phyloP scores from a whole-genome alignment of 2,888 invertebrate species.

The Acronicta psi region DNA sequence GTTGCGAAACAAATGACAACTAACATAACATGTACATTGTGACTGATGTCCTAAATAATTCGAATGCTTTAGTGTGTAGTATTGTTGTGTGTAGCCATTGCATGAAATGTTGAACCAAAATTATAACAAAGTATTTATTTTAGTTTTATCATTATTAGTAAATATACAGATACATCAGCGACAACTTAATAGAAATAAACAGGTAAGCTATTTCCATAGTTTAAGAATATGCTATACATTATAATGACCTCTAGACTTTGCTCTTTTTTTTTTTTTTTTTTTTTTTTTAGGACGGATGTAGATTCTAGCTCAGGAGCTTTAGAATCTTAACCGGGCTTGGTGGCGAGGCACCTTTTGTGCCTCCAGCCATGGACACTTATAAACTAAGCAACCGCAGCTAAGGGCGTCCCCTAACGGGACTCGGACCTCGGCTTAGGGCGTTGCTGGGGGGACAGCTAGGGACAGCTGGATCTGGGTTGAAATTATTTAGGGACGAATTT shows the following conservation, averaged over 20 bases:
- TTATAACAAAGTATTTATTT: slow-evolving; percentile 44
- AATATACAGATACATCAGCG: slow-evolving; percentile 31
- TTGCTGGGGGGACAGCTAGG: no score
- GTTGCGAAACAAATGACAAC: slow-evolving; percentile 75
- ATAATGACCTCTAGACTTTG: slow-evolving; percentile 24
- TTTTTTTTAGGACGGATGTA: no score
- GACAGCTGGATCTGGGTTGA: no score
- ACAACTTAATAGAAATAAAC: slow-evolving; percentile 35
- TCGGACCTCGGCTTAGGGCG: no score
- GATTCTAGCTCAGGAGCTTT: no score
- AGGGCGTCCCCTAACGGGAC: no score
- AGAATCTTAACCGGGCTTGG: no score
- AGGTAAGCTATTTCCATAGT: slow-evolving; percentile 62
- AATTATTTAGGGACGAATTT: no score
- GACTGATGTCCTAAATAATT: slow-evolving; percentile 61
- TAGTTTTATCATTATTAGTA: slow-evolving; percentile 40
- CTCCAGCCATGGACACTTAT: no score
- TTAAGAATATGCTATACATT: slow-evolving; percentile 40
- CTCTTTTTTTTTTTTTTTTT: no score
- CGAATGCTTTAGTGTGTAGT: slow-evolving; percentile 60
- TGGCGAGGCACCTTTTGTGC: no score
- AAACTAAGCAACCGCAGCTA: no score
- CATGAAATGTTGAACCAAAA: slow-evolving; percentile 66
- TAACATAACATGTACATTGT: slow-evolving; percentile 55
- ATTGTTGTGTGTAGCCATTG: slow-evolving; percentile 67